Evolutionary conservation across 1,140 invertebrate genomes (phyloP), one percentile per base, ranked within the genome.

Genomic region (Tenebrio molitor): DNA sequence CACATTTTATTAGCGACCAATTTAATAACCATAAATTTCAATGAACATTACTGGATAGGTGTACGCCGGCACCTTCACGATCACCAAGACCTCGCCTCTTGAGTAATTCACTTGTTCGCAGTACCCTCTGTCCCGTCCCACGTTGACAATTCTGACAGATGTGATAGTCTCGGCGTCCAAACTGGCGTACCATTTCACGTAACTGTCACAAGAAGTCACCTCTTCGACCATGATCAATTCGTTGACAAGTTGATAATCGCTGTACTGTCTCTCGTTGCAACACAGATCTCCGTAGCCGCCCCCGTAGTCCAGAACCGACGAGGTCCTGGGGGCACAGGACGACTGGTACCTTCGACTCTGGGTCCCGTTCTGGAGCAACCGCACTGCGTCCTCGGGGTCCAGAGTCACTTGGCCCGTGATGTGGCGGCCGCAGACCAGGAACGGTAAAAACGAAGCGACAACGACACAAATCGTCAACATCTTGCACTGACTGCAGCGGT

Each of bases 1-100:
- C 50, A 29, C 15, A n/a, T 23, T 58, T 58, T 58, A 58, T 58
- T 58, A 58, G 23, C 21, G 25, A 29, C 12, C 50, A 58, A 58
- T 58, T 58, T 68, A 73, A 73, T 63, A 69, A 34, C 74, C 74
- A 41, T 76, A 76, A 36, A 73, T 67, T 34, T 76, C 74, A 50
- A 76, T 76, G 46, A 76, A 44, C 42, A 76, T 41, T 50, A 71
- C 67, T 1, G 74, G 74, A 68, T 76, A 71, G 36, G 46, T 41
- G 33, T 50, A 25, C 12, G 74, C 14, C n/a, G 71, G 67, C 21
- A 76, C 42, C 64, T 68, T 67, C 42, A 76, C 39, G 19, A 71
- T 34, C 16, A 39, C 34, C 39, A 68, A 68, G 19, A 36, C 71
- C 23, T 76, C 74, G 7, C 41, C 69, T 42, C 71, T 72, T 4